These are phyloP conservation scores for Chiloscyllium punctatum DNA, from an alignment of 2,797 vertebrate species.

Conservation along the genomic window DNA sequence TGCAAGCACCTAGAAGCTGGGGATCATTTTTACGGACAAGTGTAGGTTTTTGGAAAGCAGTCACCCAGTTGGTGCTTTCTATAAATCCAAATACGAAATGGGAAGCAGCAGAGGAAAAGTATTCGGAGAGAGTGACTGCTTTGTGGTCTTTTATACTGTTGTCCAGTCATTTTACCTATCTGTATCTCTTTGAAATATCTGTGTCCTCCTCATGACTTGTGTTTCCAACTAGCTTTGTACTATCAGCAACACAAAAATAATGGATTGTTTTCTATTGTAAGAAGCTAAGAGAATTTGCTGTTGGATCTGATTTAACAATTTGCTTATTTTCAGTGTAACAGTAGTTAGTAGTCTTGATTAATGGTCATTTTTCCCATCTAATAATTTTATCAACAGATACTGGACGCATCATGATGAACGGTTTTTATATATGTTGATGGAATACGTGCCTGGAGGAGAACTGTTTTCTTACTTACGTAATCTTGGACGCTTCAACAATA, in stretches of 20 bases:
- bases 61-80: no score
- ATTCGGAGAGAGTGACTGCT: no score
- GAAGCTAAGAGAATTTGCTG: neutral
- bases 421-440: slow-evolving; percentile 94
- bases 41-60: no score
- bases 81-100: no score
- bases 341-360: neutral
- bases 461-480: slow-evolving; percentile 88
- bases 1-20: no score
- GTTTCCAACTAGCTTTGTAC: no score
- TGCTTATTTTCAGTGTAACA: neutral
- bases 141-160: no score
- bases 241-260: neutral
- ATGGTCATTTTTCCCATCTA: neutral
- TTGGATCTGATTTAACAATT: neutral
- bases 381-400: slow-evolving; percentile 59
- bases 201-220: no score
- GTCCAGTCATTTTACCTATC: no score
- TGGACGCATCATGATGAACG: slow-evolving; percentile 90
- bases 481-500: slow-evolving; percentile 81
- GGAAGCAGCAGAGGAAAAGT: no score
- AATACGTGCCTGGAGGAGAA: slow-evolving; percentile 88
- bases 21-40: no score
- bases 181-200: no score
- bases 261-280: neutral